These are phyloP conservation scores for Bettongia penicillata DNA, from an alignment of 2,113 vertebrate species.

Conservation along the genomic window DNA sequence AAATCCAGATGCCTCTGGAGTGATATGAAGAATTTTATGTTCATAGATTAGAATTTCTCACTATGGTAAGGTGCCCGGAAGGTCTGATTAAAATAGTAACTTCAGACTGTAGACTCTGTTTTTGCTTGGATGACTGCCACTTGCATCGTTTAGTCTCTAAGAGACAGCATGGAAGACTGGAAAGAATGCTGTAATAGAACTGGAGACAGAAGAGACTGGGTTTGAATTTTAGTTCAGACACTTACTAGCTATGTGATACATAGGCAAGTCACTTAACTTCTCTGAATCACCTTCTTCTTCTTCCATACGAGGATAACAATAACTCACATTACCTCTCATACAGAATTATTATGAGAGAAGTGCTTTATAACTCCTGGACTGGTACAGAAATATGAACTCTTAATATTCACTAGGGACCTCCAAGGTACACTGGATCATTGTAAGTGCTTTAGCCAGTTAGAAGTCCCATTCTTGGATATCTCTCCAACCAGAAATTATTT, in stretches of 20 bases:
- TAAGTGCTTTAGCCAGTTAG: neutral
- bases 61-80: conserved; percentile 21
- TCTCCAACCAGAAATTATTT: conserved; percentile 13
- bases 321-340: neutral
- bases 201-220: neutral
- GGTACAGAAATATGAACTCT: neutral
- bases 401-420: neutral
- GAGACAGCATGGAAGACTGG: neutral
- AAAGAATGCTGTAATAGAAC: neutral
- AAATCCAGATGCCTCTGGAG: neutral
- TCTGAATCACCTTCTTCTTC: neutral
- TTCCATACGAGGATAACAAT: neutral
- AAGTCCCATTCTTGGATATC: conserved; percentile 4
- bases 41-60: conserved; percentile 15
- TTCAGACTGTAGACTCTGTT: conserved; percentile 11
- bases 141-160: neutral
- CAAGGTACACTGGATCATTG: neutral
- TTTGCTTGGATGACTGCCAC: neutral
- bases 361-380: neutral
- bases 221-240: neutral
- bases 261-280: neutral
- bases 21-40: neutral
- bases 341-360: neutral
- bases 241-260: neutral
- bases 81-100: neutral